Evolutionary conservation across 2,797 vertebrate species (phyloP).

Genomic region (Mallotus villosus): DNA sequence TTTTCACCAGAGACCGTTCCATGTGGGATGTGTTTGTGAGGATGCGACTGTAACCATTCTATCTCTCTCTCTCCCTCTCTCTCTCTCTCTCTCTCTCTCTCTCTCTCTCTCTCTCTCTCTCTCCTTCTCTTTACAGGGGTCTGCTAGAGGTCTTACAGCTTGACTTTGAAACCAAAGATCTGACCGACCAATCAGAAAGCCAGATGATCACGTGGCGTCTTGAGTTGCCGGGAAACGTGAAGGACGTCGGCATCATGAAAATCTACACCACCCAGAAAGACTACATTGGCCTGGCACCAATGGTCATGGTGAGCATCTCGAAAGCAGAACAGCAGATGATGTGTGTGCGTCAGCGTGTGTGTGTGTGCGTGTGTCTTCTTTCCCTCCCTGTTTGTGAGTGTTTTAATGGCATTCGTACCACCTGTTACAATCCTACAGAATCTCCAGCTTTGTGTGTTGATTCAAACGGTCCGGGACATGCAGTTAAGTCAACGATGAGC

Average conservation of each 20-base stretch:
- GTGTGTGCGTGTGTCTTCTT: background rate
- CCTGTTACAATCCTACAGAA: background rate
- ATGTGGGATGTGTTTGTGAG: too few species aligned
- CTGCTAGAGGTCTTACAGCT: slow-evolving; percentile 77
- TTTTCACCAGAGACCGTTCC: background rate
- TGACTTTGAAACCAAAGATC: slow-evolving; percentile 70
- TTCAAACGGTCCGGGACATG: slow-evolving; percentile 6
- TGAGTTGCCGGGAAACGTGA: slow-evolving; percentile 71
- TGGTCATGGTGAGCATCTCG: slow-evolving; percentile 68
- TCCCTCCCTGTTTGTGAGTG: background rate
- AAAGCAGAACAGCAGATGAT: background rate
- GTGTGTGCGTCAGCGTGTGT: slow-evolving; percentile 12
- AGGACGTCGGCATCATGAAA: slow-evolving; percentile 70
- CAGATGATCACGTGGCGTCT: slow-evolving; percentile 74
- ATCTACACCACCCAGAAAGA: slow-evolving; percentile 73
- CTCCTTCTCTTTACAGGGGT: slow-evolving; percentile 58
- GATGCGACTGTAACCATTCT: too few species aligned
- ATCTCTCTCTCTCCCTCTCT: too few species aligned
- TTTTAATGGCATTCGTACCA: background rate
- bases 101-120: too few species aligned
- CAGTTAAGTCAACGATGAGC: slow-evolving; percentile 2
- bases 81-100: slow-evolving; percentile 14
- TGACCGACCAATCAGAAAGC: slow-evolving; percentile 65
- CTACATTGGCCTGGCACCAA: slow-evolving; percentile 74
- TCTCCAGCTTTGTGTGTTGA: background rate